Conservation (phyloP, 2,113 vertebrate species). For the Aphelocoma coerulescens region DNA sequence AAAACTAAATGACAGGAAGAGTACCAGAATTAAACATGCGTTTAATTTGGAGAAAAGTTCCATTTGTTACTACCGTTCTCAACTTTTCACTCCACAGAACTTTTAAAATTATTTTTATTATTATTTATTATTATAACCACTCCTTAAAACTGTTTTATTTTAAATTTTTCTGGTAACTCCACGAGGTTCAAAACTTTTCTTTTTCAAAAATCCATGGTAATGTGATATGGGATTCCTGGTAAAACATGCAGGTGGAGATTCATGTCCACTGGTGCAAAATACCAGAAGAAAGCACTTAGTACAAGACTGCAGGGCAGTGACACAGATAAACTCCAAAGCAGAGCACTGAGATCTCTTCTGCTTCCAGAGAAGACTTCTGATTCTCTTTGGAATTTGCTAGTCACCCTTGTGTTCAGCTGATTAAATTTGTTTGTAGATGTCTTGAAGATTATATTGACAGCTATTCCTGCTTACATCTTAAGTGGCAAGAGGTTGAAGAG, state of each 20-base stretch:
- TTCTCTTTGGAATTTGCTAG: conserved; percentile 67
- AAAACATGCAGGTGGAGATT: neutral
- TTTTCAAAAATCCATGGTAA: neutral
- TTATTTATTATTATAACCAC: neutral
- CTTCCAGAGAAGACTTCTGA: conserved; percentile 42
- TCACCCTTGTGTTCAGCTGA: conserved; percentile 62
- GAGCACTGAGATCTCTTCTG: neutral
- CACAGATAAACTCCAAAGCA: conserved; percentile 1
- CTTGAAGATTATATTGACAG: conserved; percentile 73
- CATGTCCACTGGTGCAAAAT: neutral
- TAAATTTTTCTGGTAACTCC: neutral
- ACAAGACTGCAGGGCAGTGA: conserved; percentile 3
- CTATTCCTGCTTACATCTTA: conserved; percentile 61
- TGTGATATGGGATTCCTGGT: neutral
- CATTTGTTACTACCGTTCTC: neutral
- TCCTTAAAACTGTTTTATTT: neutral
- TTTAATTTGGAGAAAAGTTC: neutral
- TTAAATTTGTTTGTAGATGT: conserved; percentile 61
- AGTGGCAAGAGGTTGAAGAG: conserved; percentile 59
- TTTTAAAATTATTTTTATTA: neutral
- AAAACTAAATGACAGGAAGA: neutral
- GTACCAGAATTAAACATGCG: neutral
- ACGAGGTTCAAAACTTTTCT: neutral
- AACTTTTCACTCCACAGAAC: neutral
- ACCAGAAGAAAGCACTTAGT: neutral